Evolutionary conservation across 2,888 invertebrate genomes (phyloP).

Genomic region (Troides helena): DNA sequence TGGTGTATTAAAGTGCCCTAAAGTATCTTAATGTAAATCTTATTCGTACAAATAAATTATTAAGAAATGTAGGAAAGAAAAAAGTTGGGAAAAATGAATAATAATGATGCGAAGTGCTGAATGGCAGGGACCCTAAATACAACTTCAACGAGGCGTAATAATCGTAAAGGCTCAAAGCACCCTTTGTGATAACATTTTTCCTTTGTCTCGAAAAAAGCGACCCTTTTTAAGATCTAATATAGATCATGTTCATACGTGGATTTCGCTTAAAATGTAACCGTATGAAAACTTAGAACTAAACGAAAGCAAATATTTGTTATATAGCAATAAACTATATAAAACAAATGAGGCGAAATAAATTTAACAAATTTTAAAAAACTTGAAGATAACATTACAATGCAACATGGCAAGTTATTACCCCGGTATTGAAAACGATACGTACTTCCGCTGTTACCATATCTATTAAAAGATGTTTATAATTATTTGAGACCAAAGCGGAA

Average conservation of each 20-base stretch:
- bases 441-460: conserved; percentile 2
- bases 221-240: conserved; percentile 3
- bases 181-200: conserved; percentile 7
- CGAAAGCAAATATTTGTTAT: too few species aligned
- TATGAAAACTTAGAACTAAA: too few species aligned
- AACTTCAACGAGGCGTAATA: conserved; percentile 8
- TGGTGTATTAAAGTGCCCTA: too few species aligned
- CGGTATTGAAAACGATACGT: not conserved
- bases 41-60: too few species aligned
- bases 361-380: conserved; percentile 1
- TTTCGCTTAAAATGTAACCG: not conserved
- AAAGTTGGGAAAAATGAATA: too few species aligned
- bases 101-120: too few species aligned
- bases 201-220: conserved; percentile 9
- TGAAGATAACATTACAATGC: conserved; percentile 6
- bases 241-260: not conserved
- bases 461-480: conserved; percentile 5
- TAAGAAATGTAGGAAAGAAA: too few species aligned
- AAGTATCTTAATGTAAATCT: too few species aligned
- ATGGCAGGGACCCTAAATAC: conserved; percentile 5
- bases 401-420: conserved; percentile 8
- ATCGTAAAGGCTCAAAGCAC: conserved; percentile 13
- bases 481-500: conserved; percentile 11
- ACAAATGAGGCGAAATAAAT: too few species aligned
- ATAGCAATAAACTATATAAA: too few species aligned